A percentile compares a stretch with the other conserved stretches of the same genome.
Conservation (phyloP, 2,113 vertebrate genomes). For the Mugil cephalus region DNA sequence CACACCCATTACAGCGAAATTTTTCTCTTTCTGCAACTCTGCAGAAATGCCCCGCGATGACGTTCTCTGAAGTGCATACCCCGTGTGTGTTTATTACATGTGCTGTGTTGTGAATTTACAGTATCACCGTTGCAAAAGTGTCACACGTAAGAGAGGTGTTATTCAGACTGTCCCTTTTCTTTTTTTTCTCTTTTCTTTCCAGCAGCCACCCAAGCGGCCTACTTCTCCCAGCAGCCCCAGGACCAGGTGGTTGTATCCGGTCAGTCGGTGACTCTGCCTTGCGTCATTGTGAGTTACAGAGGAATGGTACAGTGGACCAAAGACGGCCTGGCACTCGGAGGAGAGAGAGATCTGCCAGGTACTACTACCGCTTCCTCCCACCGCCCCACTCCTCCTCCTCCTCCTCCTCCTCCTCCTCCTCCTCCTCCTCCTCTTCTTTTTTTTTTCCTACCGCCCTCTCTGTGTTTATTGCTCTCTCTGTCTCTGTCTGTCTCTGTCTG, state of each 20-base stretch:
- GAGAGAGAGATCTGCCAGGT: constrained; percentile 92
- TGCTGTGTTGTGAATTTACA: constrained; percentile 4
- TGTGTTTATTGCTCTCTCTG: constrained; percentile 52
- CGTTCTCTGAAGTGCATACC: constrained; percentile 14
- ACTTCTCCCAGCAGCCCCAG: constrained; percentile 92
- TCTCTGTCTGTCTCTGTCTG: constrained; percentile 52
- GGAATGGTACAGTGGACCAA: constrained; percentile 97
- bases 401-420: too few species aligned
- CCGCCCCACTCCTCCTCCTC: not conserved
- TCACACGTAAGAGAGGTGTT: constrained; percentile 7
- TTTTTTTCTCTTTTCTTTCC: constrained; percentile 14
- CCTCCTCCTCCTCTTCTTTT: too few species aligned
- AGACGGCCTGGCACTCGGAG: constrained; percentile 92
- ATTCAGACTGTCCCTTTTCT: constrained; percentile 21
- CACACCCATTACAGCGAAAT: constrained; percentile 20
- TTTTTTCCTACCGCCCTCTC: constrained; percentile 13
- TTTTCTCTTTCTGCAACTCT: constrained; percentile 20
- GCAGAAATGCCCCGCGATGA: constrained; percentile 32
- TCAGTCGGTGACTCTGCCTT: constrained; percentile 89
- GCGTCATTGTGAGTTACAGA: constrained; percentile 88
- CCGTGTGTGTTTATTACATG: not conserved
- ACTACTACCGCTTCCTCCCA: constrained; percentile 28
- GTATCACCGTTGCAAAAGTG: constrained; percentile 19
- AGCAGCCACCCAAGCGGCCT: constrained; percentile 84
- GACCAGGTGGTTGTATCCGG: constrained; percentile 89